phyloP scores from a whole-genome alignment of 2,888 invertebrate genomes.

The Lingula anatina region DNA sequence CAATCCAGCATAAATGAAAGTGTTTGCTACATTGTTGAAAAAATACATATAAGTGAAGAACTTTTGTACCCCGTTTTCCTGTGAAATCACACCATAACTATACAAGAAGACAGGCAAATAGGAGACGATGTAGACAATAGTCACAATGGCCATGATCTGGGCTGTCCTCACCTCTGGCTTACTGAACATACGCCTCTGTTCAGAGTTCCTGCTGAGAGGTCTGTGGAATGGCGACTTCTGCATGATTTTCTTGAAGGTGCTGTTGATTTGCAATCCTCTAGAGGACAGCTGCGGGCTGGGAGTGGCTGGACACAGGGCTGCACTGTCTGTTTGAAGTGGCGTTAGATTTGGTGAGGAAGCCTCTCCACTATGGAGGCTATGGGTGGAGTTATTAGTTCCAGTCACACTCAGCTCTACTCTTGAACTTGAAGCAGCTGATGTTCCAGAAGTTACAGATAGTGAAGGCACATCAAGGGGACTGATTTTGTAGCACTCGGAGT shows the following conservation, averaged over 20 bases:
- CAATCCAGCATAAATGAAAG: conserved; percentile 37
- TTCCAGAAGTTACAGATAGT: not conserved
- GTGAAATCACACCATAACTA: conserved; percentile 15
- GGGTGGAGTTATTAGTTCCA: conserved; percentile 3
- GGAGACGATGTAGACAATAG: conserved; percentile 26
- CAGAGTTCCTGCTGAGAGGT: not conserved
- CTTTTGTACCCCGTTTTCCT: not conserved
- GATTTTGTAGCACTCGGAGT: not conserved
- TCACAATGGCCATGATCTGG: conserved; percentile 30
- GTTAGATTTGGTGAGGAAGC: not conserved
- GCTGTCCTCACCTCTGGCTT: conserved; percentile 27
- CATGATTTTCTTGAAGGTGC: too few relatives aligned
- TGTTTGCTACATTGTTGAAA: conserved; percentile 35
- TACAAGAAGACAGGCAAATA: conserved; percentile 34
- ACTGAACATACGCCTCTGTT: not conserved
- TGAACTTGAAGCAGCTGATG: not conserved
- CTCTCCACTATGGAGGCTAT: conserved; percentile 2
- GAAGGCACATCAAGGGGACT: not conserved
- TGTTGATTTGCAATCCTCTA: too few relatives aligned
- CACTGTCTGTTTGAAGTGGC: not conserved
- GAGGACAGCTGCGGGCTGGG: too few relatives aligned
- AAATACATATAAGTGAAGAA: conserved; percentile 29
- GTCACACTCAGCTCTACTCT: not conserved
- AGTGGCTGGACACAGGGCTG: not conserved
- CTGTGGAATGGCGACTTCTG: too few relatives aligned